Percentiles rank a stretch among this genome's conserved stretches.
These are phyloP conservation scores for Dione vanillae DNA, from an alignment of 2,888 invertebrate genomes.

Conservation along the genomic window DNA sequence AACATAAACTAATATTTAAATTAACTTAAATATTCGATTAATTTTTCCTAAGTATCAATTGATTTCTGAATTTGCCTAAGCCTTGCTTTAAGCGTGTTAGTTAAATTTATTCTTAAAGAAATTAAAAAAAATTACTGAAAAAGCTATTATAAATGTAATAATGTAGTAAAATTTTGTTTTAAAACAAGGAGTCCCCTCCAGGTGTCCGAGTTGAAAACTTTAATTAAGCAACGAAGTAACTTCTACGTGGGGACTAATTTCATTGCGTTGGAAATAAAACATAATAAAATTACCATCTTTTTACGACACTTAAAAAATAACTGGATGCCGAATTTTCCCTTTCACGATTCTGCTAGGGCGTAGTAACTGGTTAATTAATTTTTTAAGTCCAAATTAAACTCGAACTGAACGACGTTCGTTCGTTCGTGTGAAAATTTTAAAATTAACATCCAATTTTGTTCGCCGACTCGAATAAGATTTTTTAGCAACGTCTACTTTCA, in stretches of 20 bases:
- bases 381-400: conserved; percentile 68
- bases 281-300: conserved; percentile 54
- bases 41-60: not conserved
- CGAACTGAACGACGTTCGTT: conserved; percentile 61
- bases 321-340: conserved; percentile 53
- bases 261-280: conserved; percentile 52
- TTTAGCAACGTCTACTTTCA: conserved; percentile 54
- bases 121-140: too few relatives aligned
- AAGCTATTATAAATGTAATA: not conserved
- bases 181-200: conserved; percentile 46
- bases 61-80: too few relatives aligned
- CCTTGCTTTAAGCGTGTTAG: too few relatives aligned
- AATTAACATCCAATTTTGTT: conserved; percentile 75
- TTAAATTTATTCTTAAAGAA: too few relatives aligned
- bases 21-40: not conserved
- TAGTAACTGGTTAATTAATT: conserved; percentile 74
- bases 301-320: conserved; percentile 56
- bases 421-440: conserved; percentile 72
- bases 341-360: conserved; percentile 62
- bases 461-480: conserved; percentile 56
- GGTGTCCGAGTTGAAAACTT: conserved; percentile 47
- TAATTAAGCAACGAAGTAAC: conserved; percentile 48
- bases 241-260: conserved; percentile 52
- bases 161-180: not conserved
- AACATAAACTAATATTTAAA: not conserved